Conservation (phyloP, 1,140 invertebrate genomes). For the Neodiprion fabricii region DNA sequence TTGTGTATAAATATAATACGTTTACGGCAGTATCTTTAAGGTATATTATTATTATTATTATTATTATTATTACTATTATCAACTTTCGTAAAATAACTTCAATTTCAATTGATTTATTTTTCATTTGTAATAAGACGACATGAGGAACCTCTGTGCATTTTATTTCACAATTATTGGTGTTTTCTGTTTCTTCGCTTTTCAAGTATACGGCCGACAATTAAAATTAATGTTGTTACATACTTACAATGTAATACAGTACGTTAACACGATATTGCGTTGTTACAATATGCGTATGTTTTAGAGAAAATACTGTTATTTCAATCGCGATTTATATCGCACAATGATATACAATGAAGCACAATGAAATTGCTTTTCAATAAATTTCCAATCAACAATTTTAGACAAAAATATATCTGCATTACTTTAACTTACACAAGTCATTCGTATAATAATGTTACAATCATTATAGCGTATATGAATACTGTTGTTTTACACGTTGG, state of each 20-base stretch:
- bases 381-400: background rate
- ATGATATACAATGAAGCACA: background rate
- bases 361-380: background rate
- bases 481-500: no score
- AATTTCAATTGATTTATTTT: no score
- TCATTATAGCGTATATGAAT: background rate
- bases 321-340: background rate
- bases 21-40: background rate
- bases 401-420: background rate
- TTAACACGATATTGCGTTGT: background rate
- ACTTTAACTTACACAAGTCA: background rate
- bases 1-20: background rate
- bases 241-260: background rate
- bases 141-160: no score
- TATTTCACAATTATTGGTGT: no score
- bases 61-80: no score
- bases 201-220: no score
- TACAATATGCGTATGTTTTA: background rate
- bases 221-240: background rate
- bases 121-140: no score
- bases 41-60: background rate
- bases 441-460: background rate
- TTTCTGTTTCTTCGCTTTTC: no score
- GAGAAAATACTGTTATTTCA: background rate
- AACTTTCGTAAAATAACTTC: no score